Evolutionary conservation across 2,113 vertebrate genomes (phyloP), one percentile per base, ranked within the genome.

Genomic region (Salvelinus sp.): DNA sequence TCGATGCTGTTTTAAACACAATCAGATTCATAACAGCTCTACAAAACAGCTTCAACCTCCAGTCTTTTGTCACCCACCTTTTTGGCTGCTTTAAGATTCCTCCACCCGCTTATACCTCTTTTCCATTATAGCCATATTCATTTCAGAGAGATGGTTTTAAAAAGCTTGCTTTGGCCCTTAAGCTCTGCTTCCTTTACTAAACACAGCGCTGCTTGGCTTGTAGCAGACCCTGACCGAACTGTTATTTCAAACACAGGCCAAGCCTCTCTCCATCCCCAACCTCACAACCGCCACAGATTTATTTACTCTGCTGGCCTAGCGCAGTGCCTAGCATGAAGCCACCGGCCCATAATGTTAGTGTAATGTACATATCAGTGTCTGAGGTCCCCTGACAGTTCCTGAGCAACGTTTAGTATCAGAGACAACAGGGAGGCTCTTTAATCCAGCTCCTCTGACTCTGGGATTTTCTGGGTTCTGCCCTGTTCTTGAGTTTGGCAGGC

Each of bases 371-470:
- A 72, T 80, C 70, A 60, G 83, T 70, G 72, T 82, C 73, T 70
- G 72, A 76, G 81, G 47, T 70, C 81, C 70, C 84, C 54, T 81
- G 82, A 88, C 81, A 80, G 87, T 78, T 85, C 82, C 87, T 89
- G 87, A 88, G 87, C 85, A 91, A 7, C 87, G 80, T 87, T 91
- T 81, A 84, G 89, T 82, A 87, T 91, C 91, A 86, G 79, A 82
- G 88, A 82, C 84, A 84, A 87, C 68, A 33, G 79, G 62, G 58
- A 75, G 48, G 79, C 0, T 6, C 75, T 92, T 93, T 92, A 91
- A 93, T 89, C 73, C 73, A 48, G 60, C 76, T 81, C 33, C 57
- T 80, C 73, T 72, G 70, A 83, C 87, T 87, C 79, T 79, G 79
- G 87, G 12, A 83, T 86, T 79, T 81, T 81, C 83, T 58, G 82